Percentiles rank a stretch among this genome's conserved stretches.
Evolutionary conservation across 2,797 vertebrate genomes (phyloP).

Genomic region (Lates japonicus): DNA sequence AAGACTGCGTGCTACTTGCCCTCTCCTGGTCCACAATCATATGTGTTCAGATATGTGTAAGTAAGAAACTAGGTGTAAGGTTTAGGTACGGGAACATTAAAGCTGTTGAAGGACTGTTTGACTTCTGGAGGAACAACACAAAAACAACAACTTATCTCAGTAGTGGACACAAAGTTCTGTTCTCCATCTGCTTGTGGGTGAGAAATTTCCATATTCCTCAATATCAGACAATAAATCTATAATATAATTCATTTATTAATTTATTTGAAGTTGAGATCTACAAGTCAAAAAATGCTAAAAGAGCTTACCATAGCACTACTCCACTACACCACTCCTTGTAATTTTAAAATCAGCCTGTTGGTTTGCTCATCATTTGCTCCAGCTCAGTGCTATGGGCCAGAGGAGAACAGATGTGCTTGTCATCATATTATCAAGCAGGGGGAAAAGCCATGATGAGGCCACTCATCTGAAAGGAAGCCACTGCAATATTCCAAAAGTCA

Average conservation of each 20-base stretch:
- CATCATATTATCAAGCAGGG: conserved; percentile 57
- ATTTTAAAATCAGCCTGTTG: conserved; percentile 22
- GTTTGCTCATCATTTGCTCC: conserved; percentile 31
- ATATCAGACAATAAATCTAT: background rate
- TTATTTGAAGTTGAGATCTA: background rate
- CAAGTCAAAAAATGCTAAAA: background rate
- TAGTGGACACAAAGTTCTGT: background rate
- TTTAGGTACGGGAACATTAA: too few relatives aligned
- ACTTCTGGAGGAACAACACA: background rate
- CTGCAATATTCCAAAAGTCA: conserved; percentile 59
- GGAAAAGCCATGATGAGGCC: conserved; percentile 46
- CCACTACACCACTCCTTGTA: too few relatives aligned
- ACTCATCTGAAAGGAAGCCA: conserved; percentile 51
- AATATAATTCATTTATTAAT: background rate
- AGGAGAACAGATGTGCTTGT: conserved; percentile 67
- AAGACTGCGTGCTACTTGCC: too few relatives aligned
- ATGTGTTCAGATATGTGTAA: too few relatives aligned
- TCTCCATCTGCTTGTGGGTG: background rate
- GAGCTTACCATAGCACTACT: background rate
- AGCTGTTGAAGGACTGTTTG: background rate
- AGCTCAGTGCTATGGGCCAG: conserved; percentile 52
- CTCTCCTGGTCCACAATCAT: too few relatives aligned
- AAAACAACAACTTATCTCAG: background rate
- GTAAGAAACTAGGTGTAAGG: too few relatives aligned
- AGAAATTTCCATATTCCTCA: background rate